Evolutionary conservation across 2,797 vertebrate species (phyloP).

Genomic region (Smutsia temminckii): DNA sequence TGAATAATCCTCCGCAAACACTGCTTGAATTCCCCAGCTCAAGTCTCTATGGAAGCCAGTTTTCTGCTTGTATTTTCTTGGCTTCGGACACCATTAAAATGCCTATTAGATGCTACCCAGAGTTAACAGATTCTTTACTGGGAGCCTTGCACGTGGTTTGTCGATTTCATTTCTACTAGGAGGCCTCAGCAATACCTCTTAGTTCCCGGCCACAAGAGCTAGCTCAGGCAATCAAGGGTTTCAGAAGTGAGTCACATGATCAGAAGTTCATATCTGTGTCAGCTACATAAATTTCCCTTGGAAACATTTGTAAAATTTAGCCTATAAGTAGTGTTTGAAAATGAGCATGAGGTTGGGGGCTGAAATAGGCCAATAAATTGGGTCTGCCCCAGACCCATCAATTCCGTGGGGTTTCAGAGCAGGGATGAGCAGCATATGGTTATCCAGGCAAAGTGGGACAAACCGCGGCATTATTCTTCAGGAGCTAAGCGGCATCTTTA

Average conservation of each 20-base stretch:
- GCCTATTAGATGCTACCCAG: neutral
- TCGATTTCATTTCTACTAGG: neutral
- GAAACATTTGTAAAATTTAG: constrained; percentile 30
- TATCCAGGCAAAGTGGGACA: neutral
- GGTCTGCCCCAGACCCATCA: neutral
- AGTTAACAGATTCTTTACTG: neutral
- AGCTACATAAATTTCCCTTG: neutral
- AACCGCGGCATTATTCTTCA: neutral
- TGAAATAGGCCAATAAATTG: neutral
- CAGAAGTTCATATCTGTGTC: neutral
- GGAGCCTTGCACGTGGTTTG: neutral
- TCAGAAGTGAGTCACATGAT: constrained; percentile 19
- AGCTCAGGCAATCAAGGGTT: neutral
- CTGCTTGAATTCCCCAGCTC: neutral
- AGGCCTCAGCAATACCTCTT: neutral
- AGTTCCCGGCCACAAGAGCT: neutral
- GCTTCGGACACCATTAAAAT: constrained; percentile 39
- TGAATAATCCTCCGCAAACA: constrained; percentile 18
- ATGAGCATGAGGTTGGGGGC: neutral
- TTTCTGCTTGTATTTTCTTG: constrained; percentile 32
- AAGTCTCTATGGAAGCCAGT: neutral
- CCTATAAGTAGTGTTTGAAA: constrained; percentile 10
- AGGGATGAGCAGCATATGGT: neutral
- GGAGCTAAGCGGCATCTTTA: neutral
- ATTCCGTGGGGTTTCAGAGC: neutral